Evolutionary conservation across 2,113 vertebrate genomes (phyloP).

Genomic region (Phoxinus phoxinus): DNA sequence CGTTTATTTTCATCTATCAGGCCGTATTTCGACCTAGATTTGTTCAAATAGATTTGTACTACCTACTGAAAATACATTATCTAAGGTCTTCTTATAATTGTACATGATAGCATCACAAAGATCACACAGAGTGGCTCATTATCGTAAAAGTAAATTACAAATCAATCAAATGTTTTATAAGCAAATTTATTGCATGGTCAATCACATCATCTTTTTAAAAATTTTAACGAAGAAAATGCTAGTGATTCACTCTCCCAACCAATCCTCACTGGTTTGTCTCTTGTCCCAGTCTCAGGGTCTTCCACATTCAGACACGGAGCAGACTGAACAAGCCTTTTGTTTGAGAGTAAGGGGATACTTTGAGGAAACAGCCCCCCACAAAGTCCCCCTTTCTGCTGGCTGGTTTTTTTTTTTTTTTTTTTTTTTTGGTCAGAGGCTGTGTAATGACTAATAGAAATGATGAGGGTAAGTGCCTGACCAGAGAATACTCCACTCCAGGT

Average conservation of each 20-base stretch:
- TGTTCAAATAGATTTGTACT: conserved; percentile 44
- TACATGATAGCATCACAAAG: not conserved
- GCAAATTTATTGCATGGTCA: too few species aligned
- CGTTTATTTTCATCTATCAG: conserved; percentile 37
- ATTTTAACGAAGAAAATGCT: too few species aligned
- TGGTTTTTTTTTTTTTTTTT: not conserved
- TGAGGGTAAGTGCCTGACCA: conserved; percentile 16
- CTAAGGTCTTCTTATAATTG: not conserved
- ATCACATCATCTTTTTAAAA: too few species aligned
- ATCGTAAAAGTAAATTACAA: not conserved
- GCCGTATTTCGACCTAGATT: conserved; percentile 62
- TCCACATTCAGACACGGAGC: conserved; percentile 34
- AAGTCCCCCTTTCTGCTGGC: conserved; percentile 8
- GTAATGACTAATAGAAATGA: conserved; percentile 41
- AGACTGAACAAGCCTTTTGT: conserved; percentile 54
- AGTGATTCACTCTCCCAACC: not conserved
- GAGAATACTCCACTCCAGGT: not conserved
- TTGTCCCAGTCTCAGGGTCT: conserved; percentile 15
- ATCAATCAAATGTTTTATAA: too few species aligned
- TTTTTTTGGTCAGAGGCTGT: conserved; percentile 22
- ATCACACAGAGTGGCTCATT: not conserved
- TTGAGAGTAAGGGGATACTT: conserved; percentile 54
- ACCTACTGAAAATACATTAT: conserved; percentile 31
- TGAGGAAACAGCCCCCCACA: conserved; percentile 40
- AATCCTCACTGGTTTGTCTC: conserved; percentile 30